Evolutionary conservation across 1,140 invertebrate genomes (phyloP).

Genomic region (Phymorhynchus buccinoides): DNA sequence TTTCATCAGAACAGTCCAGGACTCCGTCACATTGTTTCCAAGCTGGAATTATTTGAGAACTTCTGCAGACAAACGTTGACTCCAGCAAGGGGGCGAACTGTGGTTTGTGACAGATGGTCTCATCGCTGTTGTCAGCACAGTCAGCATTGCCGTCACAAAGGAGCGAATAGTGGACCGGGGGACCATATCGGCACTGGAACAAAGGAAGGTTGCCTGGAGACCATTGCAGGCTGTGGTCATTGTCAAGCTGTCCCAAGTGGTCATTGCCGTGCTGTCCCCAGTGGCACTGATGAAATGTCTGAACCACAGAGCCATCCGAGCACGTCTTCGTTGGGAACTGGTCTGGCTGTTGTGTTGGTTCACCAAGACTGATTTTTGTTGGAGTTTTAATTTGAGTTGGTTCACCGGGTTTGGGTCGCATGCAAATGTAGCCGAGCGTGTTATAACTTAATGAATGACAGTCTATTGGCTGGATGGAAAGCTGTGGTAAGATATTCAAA

Average conservation of each 20-base stretch:
- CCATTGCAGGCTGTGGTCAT: neutral
- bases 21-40: conserved; percentile 26
- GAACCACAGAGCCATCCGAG: conserved; percentile 10
- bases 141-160: conserved; percentile 42
- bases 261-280: neutral
- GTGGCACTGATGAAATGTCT: conserved; percentile 20
- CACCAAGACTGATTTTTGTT: neutral
- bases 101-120: conserved; percentile 21
- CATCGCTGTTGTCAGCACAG: conserved; percentile 38
- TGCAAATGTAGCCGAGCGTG: neutral
- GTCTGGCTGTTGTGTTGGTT: neutral
- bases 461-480: neutral
- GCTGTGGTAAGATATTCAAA: neutral
- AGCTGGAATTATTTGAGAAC: conserved; percentile 16
- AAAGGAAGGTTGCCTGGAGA: conserved; percentile 8
- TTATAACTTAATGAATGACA: neutral
- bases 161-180: conserved; percentile 8
- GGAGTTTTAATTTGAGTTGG: neutral
- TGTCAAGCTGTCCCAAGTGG: neutral
- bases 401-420: neutral
- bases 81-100: neutral
- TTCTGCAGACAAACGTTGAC: conserved; percentile 30
- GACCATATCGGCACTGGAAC: conserved; percentile 8
- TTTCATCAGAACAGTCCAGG: conserved; percentile 37
- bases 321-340: conserved; percentile 7